phyloP scores from a whole-genome alignment of 2,797 vertebrate species.

The Dryobates pubescens region DNA sequence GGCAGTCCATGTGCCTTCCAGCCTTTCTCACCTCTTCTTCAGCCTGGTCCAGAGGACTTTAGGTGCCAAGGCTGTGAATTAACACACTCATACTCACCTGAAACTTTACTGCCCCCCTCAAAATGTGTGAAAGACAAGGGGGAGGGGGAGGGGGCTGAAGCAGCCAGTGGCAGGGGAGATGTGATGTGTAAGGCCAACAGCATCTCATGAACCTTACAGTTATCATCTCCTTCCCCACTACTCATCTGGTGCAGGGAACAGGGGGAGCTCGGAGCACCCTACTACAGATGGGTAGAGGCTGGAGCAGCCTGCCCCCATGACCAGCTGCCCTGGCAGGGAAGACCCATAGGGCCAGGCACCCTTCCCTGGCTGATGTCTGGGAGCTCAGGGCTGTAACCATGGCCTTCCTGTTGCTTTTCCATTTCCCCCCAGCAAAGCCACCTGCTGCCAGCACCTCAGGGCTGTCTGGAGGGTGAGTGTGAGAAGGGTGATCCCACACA shows the following conservation, averaged over 20 bases:
- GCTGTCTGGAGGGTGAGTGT: neutral
- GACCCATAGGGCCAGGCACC: neutral
- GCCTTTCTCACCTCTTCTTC: neutral
- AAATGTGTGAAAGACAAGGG: neutral
- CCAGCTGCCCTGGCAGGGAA: neutral
- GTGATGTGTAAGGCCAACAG: rapidly evolving
- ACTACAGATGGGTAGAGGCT: neutral
- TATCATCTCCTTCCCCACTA: neutral
- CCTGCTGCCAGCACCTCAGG: neutral
- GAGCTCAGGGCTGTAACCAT: neutral
- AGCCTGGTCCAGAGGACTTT: rapidly evolving
- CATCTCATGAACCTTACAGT: neutral
- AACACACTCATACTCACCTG: neutral
- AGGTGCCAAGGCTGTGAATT: neutral
- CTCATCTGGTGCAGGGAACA: no score
- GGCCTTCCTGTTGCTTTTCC: neutral
- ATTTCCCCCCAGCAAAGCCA: neutral
- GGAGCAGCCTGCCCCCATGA: neutral
- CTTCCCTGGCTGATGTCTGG: neutral
- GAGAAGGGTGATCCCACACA: neutral
- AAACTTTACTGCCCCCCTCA: neutral
- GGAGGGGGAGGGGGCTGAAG: neutral
- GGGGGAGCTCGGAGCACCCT: no score
- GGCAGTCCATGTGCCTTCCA: neutral
- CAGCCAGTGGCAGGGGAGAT: rapidly evolving